Evolutionary conservation across 2,888 invertebrate species (phyloP).

Genomic region (Parapristionchus giblindavisi): DNA sequence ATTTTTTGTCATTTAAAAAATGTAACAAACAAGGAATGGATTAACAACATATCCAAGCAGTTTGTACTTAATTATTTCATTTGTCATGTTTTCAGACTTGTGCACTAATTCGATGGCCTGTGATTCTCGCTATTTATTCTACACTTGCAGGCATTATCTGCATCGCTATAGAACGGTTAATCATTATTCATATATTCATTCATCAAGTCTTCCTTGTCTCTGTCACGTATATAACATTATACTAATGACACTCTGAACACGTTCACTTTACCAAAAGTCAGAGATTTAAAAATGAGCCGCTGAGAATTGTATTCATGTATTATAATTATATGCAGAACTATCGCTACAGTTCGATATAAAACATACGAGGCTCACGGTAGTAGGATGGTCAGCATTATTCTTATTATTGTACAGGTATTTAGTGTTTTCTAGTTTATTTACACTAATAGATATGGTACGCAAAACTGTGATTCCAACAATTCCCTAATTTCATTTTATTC

Average conservation of each 20-base stretch:
- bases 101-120: constrained; percentile 44
- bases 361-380: constrained; percentile 54
- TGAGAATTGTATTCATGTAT: not conserved
- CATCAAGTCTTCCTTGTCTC: too few relatives aligned
- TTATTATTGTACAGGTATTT: constrained; percentile 45
- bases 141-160: constrained; percentile 53
- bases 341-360: constrained; percentile 51
- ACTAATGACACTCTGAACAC: not conserved
- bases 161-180: constrained; percentile 46
- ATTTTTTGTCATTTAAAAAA: too few relatives aligned
- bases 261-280: not conserved
- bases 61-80: not conserved
- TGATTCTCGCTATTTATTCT: constrained; percentile 52
- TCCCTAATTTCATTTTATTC: too few relatives aligned
- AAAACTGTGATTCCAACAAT: too few relatives aligned
- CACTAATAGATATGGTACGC: too few relatives aligned
- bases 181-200: too few relatives aligned
- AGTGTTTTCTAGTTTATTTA: not conserved
- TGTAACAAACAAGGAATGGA: not conserved
- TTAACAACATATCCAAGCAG: not conserved
- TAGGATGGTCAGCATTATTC: constrained; percentile 41
- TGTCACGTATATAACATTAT: too few relatives aligned
- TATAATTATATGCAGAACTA: constrained; percentile 41
- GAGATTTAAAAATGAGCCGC: not conserved
- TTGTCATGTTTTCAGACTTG: constrained; percentile 15